Evolutionary conservation across 2,888 invertebrate genomes (phyloP).

Genomic region (Tenthredo amoena): DNA sequence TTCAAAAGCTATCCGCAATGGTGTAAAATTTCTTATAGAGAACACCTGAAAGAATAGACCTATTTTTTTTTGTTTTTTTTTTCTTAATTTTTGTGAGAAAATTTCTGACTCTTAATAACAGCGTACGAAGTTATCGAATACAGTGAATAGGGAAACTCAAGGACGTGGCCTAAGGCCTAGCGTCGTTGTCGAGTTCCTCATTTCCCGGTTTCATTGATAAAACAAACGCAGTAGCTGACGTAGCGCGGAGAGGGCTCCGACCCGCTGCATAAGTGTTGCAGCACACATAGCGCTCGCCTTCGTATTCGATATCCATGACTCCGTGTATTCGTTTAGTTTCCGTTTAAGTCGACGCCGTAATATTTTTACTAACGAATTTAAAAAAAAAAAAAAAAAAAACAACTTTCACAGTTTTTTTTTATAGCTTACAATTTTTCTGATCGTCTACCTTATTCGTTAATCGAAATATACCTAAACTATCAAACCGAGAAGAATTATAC

Average conservation of each 20-base stretch:
- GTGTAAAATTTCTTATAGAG: background rate
- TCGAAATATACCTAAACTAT: no score
- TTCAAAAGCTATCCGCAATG: background rate
- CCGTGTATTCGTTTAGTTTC: no score
- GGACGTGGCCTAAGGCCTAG: background rate
- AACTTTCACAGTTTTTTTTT: background rate
- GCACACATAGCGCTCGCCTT: no score
- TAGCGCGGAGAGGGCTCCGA: no score
- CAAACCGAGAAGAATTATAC: no score
- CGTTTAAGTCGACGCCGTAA: no score
- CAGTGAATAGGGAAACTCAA: background rate
- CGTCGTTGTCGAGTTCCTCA: background rate
- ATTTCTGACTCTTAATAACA: no score
- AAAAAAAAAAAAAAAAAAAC: background rate
- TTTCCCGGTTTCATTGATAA: constrained; percentile 22
- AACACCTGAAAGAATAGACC: background rate
- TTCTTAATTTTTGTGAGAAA: background rate
- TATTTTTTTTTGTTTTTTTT: background rate
- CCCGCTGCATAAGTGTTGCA: no score
- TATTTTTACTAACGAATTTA: no score
- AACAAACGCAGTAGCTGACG: background rate
- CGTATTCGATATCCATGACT: no score
- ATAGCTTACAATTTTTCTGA: background rate
- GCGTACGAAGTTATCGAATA: no score
- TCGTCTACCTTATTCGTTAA: no score